Evolutionary conservation across 2,888 invertebrate species (phyloP).

Genomic region (Leucoma salicis): DNA sequence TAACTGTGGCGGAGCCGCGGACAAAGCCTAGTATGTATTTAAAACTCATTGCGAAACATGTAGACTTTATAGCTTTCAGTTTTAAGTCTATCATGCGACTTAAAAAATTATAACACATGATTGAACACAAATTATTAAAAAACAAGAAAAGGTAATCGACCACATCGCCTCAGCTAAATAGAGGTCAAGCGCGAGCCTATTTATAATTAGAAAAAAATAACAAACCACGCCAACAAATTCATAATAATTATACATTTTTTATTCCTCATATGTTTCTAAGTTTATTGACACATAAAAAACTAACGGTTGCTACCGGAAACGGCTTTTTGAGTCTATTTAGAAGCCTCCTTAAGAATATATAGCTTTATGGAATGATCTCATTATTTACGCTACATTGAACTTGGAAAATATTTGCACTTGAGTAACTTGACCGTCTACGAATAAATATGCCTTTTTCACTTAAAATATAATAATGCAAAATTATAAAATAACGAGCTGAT

Average conservation of each 20-base stretch:
- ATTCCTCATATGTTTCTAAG: constrained; percentile 39
- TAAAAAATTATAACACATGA: too few species aligned
- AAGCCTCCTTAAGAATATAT: constrained; percentile 42
- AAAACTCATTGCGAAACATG: too few species aligned
- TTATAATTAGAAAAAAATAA: not conserved
- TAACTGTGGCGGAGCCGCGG: too few species aligned
- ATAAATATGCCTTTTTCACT: too few species aligned
- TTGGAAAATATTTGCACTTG: not conserved
- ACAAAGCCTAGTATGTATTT: too few species aligned
- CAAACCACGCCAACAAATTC: constrained; percentile 18
- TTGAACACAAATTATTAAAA: too few species aligned
- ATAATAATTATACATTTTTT: constrained; percentile 43
- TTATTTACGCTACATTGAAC: constrained; percentile 61
- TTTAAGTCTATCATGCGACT: too few species aligned
- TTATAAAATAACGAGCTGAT: too few species aligned
- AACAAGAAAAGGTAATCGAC: too few species aligned
- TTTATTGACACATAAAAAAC: constrained; percentile 37
- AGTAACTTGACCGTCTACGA: too few species aligned
- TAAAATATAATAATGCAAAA: too few species aligned
- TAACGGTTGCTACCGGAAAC: constrained; percentile 61
- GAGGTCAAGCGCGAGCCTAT: not conserved
- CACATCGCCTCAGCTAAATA: not conserved
- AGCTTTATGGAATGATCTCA: constrained; percentile 48
- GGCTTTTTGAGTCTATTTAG: constrained; percentile 34
- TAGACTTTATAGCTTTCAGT: too few species aligned